Percentiles rank a stretch among this genome's conserved stretches.
These are phyloP conservation scores for Adrianichthys oophorus DNA, from an alignment of 2,797 vertebrate species.

Conservation along the genomic window DNA sequence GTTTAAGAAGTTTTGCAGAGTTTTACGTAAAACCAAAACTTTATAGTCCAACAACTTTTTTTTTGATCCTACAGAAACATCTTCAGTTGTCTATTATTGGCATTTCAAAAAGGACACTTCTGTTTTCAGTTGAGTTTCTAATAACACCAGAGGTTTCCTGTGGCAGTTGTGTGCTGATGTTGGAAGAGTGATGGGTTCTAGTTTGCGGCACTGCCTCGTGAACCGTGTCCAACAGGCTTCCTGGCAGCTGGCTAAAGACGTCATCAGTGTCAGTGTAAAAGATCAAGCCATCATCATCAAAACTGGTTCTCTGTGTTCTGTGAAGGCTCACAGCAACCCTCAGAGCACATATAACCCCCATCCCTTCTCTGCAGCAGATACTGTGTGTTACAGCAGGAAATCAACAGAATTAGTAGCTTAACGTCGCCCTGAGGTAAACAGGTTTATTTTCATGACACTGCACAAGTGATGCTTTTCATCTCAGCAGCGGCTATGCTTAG, in stretches of 20 bases:
- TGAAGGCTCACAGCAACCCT: slow-evolving; percentile 52
- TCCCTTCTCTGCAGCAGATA: slow-evolving; percentile 51
- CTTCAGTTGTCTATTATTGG: slow-evolving; percentile 23
- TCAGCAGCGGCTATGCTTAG: slow-evolving; percentile 33
- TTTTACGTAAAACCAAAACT: background rate
- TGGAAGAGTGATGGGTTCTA: slow-evolving; percentile 7
- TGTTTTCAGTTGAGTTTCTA: slow-evolving; percentile 28
- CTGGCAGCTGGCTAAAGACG: slow-evolving; percentile 70
- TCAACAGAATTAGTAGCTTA: slow-evolving; percentile 43
- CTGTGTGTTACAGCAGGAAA: slow-evolving; percentile 32
- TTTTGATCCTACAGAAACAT: slow-evolving; percentile 19
- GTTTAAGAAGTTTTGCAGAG: background rate
- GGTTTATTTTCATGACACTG: slow-evolving; percentile 43
- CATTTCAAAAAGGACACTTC: slow-evolving; percentile 50
- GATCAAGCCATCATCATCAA: slow-evolving; percentile 62
- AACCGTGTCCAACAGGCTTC: slow-evolving; percentile 60
- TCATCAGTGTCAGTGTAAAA: slow-evolving; percentile 74
- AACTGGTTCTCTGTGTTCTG: slow-evolving; percentile 44
- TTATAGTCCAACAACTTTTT: slow-evolving; percentile 3
- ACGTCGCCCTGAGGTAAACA: slow-evolving; percentile 13
- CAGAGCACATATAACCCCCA: slow-evolving; percentile 45
- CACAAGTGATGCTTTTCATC: slow-evolving; percentile 45
- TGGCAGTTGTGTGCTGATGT: slow-evolving; percentile 15
- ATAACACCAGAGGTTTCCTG: slow-evolving; percentile 40
- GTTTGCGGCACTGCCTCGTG: slow-evolving; percentile 19